Percentiles rank a stretch among this genome's conserved stretches.
phyloP scores from a whole-genome alignment of 92 coral and sea anemone species.

The Porites evermanni region DNA sequence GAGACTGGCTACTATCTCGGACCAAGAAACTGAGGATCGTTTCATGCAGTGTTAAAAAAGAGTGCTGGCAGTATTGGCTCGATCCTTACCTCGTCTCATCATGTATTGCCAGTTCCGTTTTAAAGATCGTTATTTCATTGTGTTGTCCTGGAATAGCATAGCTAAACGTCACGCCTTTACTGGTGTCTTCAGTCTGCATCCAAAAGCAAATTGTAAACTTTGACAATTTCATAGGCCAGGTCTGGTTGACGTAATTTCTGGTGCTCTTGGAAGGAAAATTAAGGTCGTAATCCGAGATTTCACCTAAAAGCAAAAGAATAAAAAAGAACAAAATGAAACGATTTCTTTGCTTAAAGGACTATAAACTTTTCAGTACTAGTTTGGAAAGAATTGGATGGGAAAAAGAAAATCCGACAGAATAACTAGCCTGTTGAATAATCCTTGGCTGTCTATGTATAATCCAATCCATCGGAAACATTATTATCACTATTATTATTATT shows the following conservation, averaged over 20 bases:
- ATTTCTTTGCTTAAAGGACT: neutral
- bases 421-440: neutral
- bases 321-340: neutral
- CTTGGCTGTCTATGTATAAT: neutral
- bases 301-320: neutral
- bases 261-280: neutral
- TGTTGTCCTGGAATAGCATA: neutral
- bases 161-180: neutral
- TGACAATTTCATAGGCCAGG: neutral
- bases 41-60: too few species aligned
- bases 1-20: too few species aligned
- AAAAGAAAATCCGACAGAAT: neutral
- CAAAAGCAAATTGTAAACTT: conserved; percentile 30
- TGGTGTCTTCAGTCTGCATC: conserved; percentile 15
- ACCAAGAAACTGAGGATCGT: too few species aligned
- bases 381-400: neutral
- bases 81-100: too few species aligned
- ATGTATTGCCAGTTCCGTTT: too few species aligned
- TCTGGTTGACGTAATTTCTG: neutral
- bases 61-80: too few species aligned
- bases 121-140: neutral
- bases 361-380: too few species aligned
- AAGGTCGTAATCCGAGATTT: neutral
- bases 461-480: neutral
- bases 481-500: neutral